These are phyloP conservation scores for Chaetodon trifasciatus DNA, from an alignment of 2,797 vertebrate species.

Conservation along the genomic window DNA sequence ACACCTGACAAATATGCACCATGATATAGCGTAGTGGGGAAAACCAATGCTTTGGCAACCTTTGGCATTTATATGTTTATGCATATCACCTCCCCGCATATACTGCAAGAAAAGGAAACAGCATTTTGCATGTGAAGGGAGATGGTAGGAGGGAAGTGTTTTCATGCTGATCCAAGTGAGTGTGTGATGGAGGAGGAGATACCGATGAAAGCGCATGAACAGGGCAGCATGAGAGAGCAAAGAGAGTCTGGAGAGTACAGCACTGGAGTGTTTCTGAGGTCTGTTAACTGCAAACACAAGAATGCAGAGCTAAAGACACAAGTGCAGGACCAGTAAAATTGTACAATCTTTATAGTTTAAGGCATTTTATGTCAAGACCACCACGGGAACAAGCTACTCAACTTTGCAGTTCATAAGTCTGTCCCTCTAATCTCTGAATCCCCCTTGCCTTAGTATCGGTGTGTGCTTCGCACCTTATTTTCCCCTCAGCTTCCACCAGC, in stretches of 20 bases:
- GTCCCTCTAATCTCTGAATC: constrained; percentile 45
- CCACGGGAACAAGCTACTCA: constrained; percentile 6
- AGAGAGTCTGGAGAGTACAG: constrained; percentile 28
- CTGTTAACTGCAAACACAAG: constrained; percentile 30
- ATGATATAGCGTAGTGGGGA: background rate
- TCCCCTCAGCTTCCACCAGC: constrained; percentile 3
- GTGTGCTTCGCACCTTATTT: constrained; percentile 32
- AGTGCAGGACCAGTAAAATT: background rate
- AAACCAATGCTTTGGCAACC: background rate
- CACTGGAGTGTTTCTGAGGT: constrained; percentile 12
- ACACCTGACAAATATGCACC: background rate
- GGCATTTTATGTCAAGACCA: background rate
- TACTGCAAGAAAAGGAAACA: constrained; percentile 4
- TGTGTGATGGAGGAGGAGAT: constrained; percentile 39
- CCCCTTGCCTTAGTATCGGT: constrained; percentile 22
- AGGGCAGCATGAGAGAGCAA: constrained; percentile 33
- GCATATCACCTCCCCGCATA: constrained; percentile 5
- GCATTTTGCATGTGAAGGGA: constrained; percentile 26
- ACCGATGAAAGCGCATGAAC: constrained; percentile 43
- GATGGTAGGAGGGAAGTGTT: constrained; percentile 46
- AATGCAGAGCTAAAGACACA: constrained; percentile 4
- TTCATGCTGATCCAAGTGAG: constrained; percentile 51
- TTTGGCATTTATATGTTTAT: background rate
- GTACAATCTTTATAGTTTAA: background rate
- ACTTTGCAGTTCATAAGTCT: constrained; percentile 16